Evolutionary conservation across 1,140 invertebrate genomes (phyloP).

Genomic region (Drosophila sproati): DNA sequence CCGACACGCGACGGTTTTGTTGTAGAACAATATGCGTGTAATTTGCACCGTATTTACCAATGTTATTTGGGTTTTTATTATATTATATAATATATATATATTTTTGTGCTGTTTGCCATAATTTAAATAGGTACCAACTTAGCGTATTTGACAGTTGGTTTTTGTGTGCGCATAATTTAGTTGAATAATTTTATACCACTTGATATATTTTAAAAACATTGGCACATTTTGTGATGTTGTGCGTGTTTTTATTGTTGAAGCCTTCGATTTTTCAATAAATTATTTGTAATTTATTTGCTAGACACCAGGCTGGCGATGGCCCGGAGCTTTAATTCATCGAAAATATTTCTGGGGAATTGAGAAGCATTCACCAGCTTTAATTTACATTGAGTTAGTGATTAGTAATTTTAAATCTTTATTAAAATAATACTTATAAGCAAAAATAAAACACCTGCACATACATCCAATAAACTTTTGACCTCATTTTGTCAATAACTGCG

Average conservation of each 20-base stretch:
- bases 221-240: slow-evolving; percentile 15
- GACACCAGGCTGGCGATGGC: slow-evolving; percentile 32
- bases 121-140: slow-evolving; percentile 52
- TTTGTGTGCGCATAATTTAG: slow-evolving; percentile 29
- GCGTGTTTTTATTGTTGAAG: neutral
- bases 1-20: neutral
- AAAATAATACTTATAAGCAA: neutral
- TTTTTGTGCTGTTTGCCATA: slow-evolving; percentile 14
- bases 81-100: slow-evolving; percentile 3
- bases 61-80: slow-evolving; percentile 6
- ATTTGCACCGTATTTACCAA: slow-evolving; percentile 7
- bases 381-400: slow-evolving; percentile 3
- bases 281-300: slow-evolving; percentile 58
- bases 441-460: slow-evolving; percentile 19
- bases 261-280: slow-evolving; percentile 44
- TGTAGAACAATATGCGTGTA: neutral
- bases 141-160: slow-evolving; percentile 45
- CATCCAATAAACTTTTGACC: slow-evolving; percentile 81
- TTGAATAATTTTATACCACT: slow-evolving; percentile 18
- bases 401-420: neutral
- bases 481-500: slow-evolving; percentile 59
- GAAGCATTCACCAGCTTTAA: neutral
- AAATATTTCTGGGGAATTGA: slow-evolving; percentile 1
- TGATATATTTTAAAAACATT: slow-evolving; percentile 19
- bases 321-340: slow-evolving; percentile 9